Percentiles rank a stretch among this genome's conserved stretches.
Conservation (phyloP, 2,888 invertebrate genomes). For the Tenthredo notha region DNA sequence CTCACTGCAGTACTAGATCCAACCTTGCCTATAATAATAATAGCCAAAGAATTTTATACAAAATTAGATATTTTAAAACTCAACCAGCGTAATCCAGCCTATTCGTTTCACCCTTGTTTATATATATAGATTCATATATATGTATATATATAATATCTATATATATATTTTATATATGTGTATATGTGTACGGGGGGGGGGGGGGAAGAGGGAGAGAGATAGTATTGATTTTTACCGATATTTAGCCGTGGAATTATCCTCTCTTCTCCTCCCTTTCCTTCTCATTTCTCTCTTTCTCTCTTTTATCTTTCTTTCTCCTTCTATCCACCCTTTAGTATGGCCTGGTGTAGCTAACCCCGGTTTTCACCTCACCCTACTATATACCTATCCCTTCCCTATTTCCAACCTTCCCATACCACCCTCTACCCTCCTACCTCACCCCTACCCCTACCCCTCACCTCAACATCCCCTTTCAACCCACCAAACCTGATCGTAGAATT, state of each 20-base stretch:
- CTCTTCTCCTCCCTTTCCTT: constrained; percentile 62
- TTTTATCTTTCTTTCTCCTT: constrained; percentile 52
- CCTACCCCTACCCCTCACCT: background rate
- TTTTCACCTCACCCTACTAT: background rate
- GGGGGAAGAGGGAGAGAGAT: constrained; percentile 70
- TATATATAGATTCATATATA: background rate
- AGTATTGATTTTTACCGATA: constrained; percentile 77
- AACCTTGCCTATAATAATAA: background rate
- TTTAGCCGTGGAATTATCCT: constrained; percentile 77
- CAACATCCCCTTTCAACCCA: constrained; percentile 56
- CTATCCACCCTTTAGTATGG: constrained; percentile 31
- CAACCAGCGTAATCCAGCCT: background rate
- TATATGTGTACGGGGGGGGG: constrained; percentile 54
- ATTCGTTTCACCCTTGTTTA: background rate
- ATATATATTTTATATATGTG: background rate
- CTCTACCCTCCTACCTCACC: too few species aligned
- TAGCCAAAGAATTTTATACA: background rate
- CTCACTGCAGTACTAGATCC: background rate
- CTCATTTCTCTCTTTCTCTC: constrained; percentile 68
- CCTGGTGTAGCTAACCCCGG: constrained; percentile 39
- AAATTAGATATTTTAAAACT: background rate
- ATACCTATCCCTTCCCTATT: constrained; percentile 3
- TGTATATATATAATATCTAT: background rate
- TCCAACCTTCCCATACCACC: constrained; percentile 8
- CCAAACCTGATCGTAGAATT: constrained; percentile 51